Base-by-base conservation (phyloP, 2,113 vertebrate genomes). In the Microcebus tavaratra region DNA sequence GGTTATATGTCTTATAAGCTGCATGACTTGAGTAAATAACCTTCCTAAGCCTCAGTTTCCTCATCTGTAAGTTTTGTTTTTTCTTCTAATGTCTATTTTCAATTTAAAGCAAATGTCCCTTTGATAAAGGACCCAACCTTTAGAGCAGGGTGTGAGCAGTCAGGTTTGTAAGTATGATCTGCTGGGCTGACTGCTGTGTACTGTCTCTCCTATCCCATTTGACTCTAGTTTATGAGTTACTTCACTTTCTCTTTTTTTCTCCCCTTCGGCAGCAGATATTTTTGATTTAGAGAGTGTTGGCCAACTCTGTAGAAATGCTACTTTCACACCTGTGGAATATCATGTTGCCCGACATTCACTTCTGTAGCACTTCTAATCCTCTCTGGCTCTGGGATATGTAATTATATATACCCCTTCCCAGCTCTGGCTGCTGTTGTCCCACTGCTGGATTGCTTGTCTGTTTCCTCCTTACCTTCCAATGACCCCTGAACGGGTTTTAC, bases 301-400 rank as follows among this genome's bases (percentile, higher is more conserved):
- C 83, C 36, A 78, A 39, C 79, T 72, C 73, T 89, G 36, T 70
- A 85, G 97, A 85, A 84, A 90, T 21, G 75, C 53, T 61, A 2
- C 95, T 90, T 97, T 96, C 91, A 82, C 96, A 98, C 97, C 95
- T 97, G 93, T 79, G 57, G 76, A 67, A 84, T 96, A 95, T 98
- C 98, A 68, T 25, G 70, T 95, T 97, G 96, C 96, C 95, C 82
- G 96, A 87, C 84, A 27, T 79, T 86, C 68, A 18, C 75, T 84
- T 73, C 95, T 96, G 75, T 36, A 63, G 59, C 79, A 57, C 31
- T 34, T 88, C 76, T 97, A 94, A 94, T 95, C 95, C 91, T 91
- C 70, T 34, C 48, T 0, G 15, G 96, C 96, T 93, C 80, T 92
- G 88, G 50, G 91, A 10, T 53, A 5, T 96, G 94, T 96, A 97